A percentile compares a stretch with the other conserved stretches of the same genome.
phyloP scores from a whole-genome alignment of 2,888 invertebrate genomes.

The Tetranychus piercei region DNA sequence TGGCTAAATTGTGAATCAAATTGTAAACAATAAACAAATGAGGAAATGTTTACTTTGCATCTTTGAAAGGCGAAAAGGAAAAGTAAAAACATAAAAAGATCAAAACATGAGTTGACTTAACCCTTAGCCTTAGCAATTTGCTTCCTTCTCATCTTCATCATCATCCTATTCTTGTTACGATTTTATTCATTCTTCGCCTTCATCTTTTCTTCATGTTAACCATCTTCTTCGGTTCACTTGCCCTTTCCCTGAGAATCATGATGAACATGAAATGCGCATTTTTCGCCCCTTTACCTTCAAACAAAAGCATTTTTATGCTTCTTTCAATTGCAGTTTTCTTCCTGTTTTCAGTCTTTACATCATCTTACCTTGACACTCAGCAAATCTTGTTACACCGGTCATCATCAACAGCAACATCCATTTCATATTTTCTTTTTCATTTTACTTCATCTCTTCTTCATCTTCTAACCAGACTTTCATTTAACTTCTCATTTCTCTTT shows the following conservation, averaged over 20 bases:
- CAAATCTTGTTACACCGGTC: background rate
- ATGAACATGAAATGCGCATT: background rate
- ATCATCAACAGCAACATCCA: background rate
- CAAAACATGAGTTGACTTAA: too few species aligned
- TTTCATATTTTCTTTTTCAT: background rate
- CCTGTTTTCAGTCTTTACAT: background rate
- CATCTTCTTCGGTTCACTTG: background rate
- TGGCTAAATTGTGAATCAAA: too few species aligned
- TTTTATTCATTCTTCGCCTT: too few species aligned
- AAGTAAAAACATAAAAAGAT: too few species aligned
- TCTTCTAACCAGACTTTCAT: background rate
- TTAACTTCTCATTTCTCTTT: background rate
- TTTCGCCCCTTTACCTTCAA: background rate
- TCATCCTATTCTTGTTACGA: too few species aligned
- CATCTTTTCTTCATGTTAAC: background rate
- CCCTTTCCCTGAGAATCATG: background rate
- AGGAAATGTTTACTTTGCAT: too few species aligned
- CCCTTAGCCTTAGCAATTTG: background rate
- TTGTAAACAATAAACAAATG: too few species aligned
- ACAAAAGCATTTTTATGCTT: background rate
- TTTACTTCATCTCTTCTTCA: background rate
- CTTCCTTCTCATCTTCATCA: background rate
- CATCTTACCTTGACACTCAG: background rate
- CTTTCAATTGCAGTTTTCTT: background rate
- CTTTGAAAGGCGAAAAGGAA: too few species aligned